These are phyloP conservation scores for Monochamus saltuarius DNA, from an alignment of 1,140 invertebrate genomes.

Conservation along the genomic window DNA sequence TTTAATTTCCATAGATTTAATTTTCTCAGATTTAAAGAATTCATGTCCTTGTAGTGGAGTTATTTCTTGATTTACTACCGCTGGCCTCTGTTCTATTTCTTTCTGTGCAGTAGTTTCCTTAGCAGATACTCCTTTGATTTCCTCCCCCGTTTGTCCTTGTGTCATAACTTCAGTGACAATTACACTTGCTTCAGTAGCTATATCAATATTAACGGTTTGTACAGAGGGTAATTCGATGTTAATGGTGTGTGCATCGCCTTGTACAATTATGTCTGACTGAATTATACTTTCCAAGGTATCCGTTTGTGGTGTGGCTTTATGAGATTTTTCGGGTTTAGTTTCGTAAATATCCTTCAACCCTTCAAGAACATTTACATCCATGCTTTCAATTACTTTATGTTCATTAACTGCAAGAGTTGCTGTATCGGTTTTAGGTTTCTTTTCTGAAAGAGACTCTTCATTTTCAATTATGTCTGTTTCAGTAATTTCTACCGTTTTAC, in stretches of 20 bases:
- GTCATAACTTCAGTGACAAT: constrained; percentile 53
- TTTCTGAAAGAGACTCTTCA: constrained; percentile 14
- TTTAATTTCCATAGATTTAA: constrained; percentile 51
- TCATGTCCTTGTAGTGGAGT: constrained; percentile 41
- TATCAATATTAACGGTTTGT: constrained; percentile 49
- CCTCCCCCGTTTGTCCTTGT: constrained; percentile 54
- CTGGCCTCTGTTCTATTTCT: constrained; percentile 47
- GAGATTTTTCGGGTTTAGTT: constrained; percentile 32
- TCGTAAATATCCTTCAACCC: constrained; percentile 14
- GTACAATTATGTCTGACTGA: constrained; percentile 52
- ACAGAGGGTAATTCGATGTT: constrained; percentile 42
- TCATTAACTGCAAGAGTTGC: constrained; percentile 40
- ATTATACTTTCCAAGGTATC: constrained; percentile 50
- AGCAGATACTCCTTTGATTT: constrained; percentile 50
- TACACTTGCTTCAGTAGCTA: constrained; percentile 54
- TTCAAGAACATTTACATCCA: constrained; percentile 35
- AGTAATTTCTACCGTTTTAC: constrained; percentile 25
- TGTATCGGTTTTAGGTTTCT: constrained; percentile 22
- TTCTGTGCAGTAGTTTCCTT: constrained; percentile 50
- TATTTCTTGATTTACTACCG: constrained; percentile 46
- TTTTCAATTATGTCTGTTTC: constrained; percentile 26
- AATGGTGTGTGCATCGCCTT: constrained; percentile 46
- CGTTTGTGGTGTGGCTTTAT: constrained; percentile 21
- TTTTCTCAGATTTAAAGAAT: constrained; percentile 38
- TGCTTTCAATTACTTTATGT: constrained; percentile 34